Evolutionary conservation across 2,797 vertebrate species (phyloP), one percentile per base, ranked within the genome.

Genomic region (Remorina albescens): DNA sequence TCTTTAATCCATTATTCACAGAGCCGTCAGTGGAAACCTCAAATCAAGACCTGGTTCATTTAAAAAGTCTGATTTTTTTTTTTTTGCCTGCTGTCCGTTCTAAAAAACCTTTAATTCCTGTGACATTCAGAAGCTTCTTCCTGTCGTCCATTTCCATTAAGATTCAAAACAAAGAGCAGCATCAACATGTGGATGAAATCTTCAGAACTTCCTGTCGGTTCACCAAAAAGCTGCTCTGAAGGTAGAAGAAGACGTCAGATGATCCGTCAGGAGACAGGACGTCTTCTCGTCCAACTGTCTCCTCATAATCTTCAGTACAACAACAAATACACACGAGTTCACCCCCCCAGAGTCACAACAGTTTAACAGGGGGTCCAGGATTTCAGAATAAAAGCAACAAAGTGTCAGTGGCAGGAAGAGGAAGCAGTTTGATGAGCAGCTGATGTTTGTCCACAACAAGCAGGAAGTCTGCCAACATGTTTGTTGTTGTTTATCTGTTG

Each of bases 1-100:
- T 67, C 73, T 73, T 51, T 77, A 71, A 88, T 83, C 44, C 70
- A 73, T 83, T 80, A 77, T 79, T 78, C 71, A 80, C 68, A 62
- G 44, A 37, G 59, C 2, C 60, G 67, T 68, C 19, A 13, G 66
- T 12, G 41, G 46, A 68, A 57, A 66, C 51, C 55, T 72, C 56
- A 37, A 39, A 70, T 67, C 50, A 54, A 55, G 47, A 53, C 50
- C 15, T 11, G 2, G 59, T 44, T 50, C 13, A 15, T 66, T 78
- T 70, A 41, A 16, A 59, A 68, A 55, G 57, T 28, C n/a, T 8
- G 8, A 49, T 23, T 2, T 47, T 58, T 41, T 8, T 18, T 41
- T 36, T 32, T 32, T 68, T 26, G 16, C 2, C 56, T 32, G 32
- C 37, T 16, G 34, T 25, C 39, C 3, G 13, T 42, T 54, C 21